Conservation (phyloP, 2,797 vertebrate species). For the Argentina silus region DNA sequence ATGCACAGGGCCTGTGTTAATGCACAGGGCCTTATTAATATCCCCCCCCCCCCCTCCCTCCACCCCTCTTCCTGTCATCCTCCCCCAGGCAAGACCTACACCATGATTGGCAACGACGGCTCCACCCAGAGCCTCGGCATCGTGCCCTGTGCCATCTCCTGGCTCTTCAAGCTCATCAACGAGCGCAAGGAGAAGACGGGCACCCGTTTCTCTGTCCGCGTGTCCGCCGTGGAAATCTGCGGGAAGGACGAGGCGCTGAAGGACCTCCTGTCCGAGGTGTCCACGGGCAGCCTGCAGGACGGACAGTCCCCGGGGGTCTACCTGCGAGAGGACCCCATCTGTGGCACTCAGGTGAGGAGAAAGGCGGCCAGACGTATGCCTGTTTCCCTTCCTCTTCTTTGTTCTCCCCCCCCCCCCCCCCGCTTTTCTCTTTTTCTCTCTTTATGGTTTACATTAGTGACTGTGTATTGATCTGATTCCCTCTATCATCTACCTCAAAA, state of each 20-base stretch:
- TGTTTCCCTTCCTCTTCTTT: constrained; percentile 53
- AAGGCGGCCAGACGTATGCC: constrained; percentile 59
- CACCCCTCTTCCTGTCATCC: neutral
- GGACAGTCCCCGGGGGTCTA: constrained; percentile 89
- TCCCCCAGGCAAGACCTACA: constrained; percentile 91
- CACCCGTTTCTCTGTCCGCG: constrained; percentile 92
- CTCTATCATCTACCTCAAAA: constrained; percentile 45
- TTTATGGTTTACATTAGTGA: constrained; percentile 48
- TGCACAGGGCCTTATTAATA: constrained; percentile 13
- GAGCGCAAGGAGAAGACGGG: constrained; percentile 92
- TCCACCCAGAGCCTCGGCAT: constrained; percentile 93
- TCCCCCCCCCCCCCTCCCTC: neutral
- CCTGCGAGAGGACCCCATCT: constrained; percentile 92
- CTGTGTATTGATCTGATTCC: constrained; percentile 64
- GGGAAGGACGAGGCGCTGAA: constrained; percentile 91
- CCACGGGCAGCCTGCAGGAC: constrained; percentile 88
- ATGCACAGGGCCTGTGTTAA: constrained; percentile 16
- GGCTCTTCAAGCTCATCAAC: constrained; percentile 97
- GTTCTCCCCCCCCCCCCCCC: constrained; percentile 1
- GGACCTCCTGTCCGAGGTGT: constrained; percentile 93
- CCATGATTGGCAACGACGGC: constrained; percentile 96
- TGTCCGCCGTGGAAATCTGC: constrained; percentile 96
- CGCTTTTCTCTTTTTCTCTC: neutral
- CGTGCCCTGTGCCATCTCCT: constrained; percentile 96
- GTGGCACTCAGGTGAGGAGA: constrained; percentile 89